phyloP scores from a whole-genome alignment of 92 coral and sea anemone species.

The Ricordea florida region DNA sequence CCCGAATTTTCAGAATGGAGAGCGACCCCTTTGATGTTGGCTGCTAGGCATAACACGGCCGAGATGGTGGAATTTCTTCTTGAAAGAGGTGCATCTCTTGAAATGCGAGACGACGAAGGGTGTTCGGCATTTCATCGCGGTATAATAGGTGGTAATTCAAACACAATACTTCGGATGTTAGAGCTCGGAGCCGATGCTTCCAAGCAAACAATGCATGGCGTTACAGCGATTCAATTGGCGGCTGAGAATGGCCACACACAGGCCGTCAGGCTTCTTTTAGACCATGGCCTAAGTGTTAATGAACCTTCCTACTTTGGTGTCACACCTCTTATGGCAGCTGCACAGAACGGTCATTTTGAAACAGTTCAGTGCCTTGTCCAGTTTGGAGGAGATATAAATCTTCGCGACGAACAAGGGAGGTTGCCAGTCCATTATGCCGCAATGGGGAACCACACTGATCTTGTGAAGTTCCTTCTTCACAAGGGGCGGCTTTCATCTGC shows the following conservation, averaged over 20 bases:
- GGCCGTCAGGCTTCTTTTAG: constrained; percentile 41
- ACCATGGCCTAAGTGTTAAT: constrained; percentile 31
- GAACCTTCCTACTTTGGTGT: neutral
- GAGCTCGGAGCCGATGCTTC: constrained; percentile 33
- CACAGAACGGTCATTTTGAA: constrained; percentile 14
- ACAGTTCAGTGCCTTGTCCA: neutral
- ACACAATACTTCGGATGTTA: constrained; percentile 11
- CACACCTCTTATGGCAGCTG: constrained; percentile 38
- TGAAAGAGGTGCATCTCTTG: constrained; percentile 27
- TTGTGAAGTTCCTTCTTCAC: neutral
- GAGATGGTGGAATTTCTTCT: constrained; percentile 36
- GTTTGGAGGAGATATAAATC: neutral
- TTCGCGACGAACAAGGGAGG: neutral
- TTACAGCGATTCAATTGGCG: constrained; percentile 32
- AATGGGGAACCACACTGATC: neutral
- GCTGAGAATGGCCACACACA: constrained; percentile 36
- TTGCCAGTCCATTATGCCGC: neutral
- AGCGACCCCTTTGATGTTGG: constrained; percentile 58
- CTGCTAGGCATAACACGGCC: constrained; percentile 24
- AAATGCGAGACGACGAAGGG: constrained; percentile 1
- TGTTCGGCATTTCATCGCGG: constrained; percentile 51
- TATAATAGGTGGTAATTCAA: constrained; percentile 23
- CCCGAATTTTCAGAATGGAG: constrained; percentile 10
- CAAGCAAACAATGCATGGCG: neutral
- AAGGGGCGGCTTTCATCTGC: neutral